These are phyloP conservation scores for Drosophila nikananu DNA, from an alignment of 1,140 invertebrate genomes.

Conservation along the genomic window DNA sequence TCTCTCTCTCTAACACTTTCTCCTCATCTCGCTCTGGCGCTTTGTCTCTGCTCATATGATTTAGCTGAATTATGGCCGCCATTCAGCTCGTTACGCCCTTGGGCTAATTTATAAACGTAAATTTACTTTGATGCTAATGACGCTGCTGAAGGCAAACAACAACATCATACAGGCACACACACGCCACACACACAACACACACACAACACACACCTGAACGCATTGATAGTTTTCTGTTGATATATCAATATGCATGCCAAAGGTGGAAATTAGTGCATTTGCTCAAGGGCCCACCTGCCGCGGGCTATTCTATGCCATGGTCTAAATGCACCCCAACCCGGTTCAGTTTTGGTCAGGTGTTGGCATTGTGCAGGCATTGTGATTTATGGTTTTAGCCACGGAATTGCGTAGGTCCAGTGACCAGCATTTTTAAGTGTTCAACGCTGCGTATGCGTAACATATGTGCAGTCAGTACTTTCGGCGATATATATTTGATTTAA, in stretches of 20 bases:
- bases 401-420: conserved; percentile 36
- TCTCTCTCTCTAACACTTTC: not conserved
- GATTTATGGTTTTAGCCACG: conserved; percentile 62
- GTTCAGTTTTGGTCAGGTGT: conserved; percentile 36
- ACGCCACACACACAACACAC: not conserved
- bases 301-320: conserved; percentile 16
- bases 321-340: not conserved
- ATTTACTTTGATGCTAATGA: conserved; percentile 76
- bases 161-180: conserved; percentile 26
- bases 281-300: conserved; percentile 31
- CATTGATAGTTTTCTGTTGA: conserved; percentile 59
- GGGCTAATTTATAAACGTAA: conserved; percentile 67
- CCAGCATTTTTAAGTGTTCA: conserved; percentile 61
- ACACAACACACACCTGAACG: conserved; percentile 7
- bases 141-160: conserved; percentile 50
- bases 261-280: conserved; percentile 62
- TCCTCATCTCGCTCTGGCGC: not conserved
- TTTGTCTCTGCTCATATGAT: conserved; percentile 38
- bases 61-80: conserved; percentile 44
- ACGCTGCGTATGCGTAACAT: conserved; percentile 62
- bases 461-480: conserved; percentile 30
- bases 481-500: conserved; percentile 49
- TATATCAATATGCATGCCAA: conserved; percentile 58
- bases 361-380: conserved; percentile 53
- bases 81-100: conserved; percentile 40